Percentiles rank a stretch among this genome's conserved stretches.
phyloP scores from a whole-genome alignment of 2,888 invertebrate genomes.

The Macaria notata region DNA sequence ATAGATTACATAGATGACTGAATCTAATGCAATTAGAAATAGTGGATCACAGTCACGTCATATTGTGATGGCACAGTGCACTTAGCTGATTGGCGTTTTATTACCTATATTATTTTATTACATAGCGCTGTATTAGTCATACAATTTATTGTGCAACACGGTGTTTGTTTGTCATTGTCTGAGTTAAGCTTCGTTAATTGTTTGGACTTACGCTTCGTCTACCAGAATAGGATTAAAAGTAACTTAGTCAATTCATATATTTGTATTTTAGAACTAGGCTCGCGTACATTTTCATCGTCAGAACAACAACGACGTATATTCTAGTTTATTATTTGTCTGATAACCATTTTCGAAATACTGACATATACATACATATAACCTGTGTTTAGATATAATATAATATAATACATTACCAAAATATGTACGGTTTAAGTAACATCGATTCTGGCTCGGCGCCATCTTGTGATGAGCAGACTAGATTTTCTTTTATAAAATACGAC shows the following conservation, averaged over 20 bases:
- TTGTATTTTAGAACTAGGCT: conserved; percentile 19
- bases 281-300: conserved; percentile 4
- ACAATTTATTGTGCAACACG: conserved; percentile 6
- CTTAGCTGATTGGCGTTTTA: conserved; percentile 52
- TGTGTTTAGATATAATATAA: no score
- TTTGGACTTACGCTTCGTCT: conserved; percentile 7
- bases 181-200: conserved; percentile 1
- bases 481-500: no score
- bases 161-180: conserved; percentile 4
- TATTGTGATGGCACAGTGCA: conserved; percentile 72
- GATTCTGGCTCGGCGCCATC: no score
- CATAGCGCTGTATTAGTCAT: conserved; percentile 8
- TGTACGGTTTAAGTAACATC: no score
- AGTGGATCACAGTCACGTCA: conserved; percentile 53
- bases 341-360: background rate
- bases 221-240: conserved; percentile 34
- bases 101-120: conserved; percentile 21
- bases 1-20: conserved; percentile 56
- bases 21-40: conserved; percentile 54
- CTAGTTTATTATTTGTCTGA: background rate
- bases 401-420: no score
- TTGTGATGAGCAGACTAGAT: no score
- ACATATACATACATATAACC: background rate
- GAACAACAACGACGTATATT: background rate
- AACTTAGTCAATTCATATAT: conserved; percentile 57